phyloP scores from a whole-genome alignment of 2,113 vertebrate species.

The Peromyscus leucopus region DNA sequence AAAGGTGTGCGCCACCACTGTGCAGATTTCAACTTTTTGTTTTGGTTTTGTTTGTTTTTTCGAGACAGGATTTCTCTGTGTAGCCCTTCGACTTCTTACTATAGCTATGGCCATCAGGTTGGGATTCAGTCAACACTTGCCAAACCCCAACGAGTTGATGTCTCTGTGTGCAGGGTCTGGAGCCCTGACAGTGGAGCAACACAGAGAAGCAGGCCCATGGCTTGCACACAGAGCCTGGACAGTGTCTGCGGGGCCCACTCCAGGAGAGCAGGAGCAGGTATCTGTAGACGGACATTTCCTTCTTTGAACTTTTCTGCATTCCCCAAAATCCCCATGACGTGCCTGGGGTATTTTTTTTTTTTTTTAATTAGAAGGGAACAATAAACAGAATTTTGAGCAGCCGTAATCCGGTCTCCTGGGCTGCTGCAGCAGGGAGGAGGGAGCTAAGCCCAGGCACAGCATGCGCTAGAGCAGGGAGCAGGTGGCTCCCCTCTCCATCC shows the following conservation, averaged over 20 bases:
- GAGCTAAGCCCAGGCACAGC: conserved; percentile 46
- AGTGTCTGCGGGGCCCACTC: background rate
- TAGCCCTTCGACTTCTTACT: background rate
- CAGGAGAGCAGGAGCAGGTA: background rate
- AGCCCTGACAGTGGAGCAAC: background rate
- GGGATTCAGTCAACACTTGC: background rate
- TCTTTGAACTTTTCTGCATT: conserved; percentile 68
- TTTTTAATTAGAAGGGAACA: conserved; percentile 81
- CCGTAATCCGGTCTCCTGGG: conserved; percentile 66
- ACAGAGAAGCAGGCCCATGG: background rate
- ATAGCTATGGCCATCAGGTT: background rate
- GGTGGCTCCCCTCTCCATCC: background rate
- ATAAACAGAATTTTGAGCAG: conserved; percentile 81
- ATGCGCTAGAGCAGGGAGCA: background rate
- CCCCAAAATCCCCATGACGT: conserved; percentile 65
- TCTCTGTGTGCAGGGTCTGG: background rate
- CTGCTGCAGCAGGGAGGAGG: conserved; percentile 12
- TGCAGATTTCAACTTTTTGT: too few species aligned
- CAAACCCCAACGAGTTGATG: background rate
- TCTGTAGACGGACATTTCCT: background rate
- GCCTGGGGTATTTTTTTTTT: conserved; percentile 65
- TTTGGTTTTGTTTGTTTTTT: too few species aligned
- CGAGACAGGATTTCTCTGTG: too few species aligned
- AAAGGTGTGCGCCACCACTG: background rate
- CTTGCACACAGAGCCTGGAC: background rate